Evolutionary conservation across 2,113 vertebrate species (phyloP), one percentile per base, ranked within the genome.

Genomic region (Barbus barbus): DNA sequence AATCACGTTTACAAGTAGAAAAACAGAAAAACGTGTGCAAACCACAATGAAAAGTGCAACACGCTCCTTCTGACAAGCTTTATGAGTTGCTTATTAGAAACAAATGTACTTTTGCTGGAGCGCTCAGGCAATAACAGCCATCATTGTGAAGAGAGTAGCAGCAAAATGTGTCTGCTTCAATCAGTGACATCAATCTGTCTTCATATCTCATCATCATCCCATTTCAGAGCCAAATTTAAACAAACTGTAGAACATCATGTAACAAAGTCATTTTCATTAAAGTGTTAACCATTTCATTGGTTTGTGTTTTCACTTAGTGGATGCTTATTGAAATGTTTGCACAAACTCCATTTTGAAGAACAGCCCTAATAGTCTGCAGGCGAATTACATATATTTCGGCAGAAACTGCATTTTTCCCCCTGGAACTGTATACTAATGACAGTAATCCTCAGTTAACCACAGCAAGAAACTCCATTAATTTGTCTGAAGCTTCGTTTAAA

Each of bases 1-100:
- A 6, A 83, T 87, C 60, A 81, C 74, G 85, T 86, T 87, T 83
- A 89, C 86, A 85, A 85, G 86, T 41, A 33, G 67, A 71, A 82
- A 85, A 91, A 86, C 87, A 91, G 48, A 86, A 90, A 85, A 84
- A 90, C 78, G 83, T 88, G 84, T 44, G 82, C n/a, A 80, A 81
- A 75, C 84, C 83, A 83, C 71, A 83, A 51, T 41, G 67, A 48
- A 65, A 24, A 38, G 26, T 26, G 20, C 60, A 80, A 53, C 78
- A 81, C 33, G 20, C 46, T 31, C 58, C 61, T 46, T 72, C 82
- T 82, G 78, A 81, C 61, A 77, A 85, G 77, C 22, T 18, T 51
- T 58, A 63, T 60, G 71, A 82, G 58, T 85, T 84, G 51, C 72
- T 86, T 83, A 87, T 89, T 86, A 77, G 61, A 83, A 86, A 71